Conservation (phyloP, 2,888 invertebrate genomes). For the Portevinia maculata region DNA sequence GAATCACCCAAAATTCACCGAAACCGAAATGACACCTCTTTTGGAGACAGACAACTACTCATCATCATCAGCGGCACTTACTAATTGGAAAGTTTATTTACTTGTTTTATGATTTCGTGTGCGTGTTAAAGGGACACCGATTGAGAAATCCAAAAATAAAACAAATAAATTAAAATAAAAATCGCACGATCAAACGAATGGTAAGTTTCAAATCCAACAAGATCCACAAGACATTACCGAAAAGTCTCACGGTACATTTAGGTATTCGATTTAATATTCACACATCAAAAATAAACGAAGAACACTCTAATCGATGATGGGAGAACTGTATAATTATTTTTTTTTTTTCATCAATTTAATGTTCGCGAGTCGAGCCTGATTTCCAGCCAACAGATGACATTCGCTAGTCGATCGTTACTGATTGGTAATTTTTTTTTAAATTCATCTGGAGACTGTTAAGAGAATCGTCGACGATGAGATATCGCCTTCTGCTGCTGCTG, state of each 20-base stretch:
- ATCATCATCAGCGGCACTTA: conserved; percentile 40
- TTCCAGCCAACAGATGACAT: conserved; percentile 57
- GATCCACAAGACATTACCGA: conserved; percentile 14
- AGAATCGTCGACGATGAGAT: conserved; percentile 30
- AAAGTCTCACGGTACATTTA: conserved; percentile 12
- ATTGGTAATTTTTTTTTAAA: conserved; percentile 53
- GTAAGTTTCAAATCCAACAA: conserved; percentile 16
- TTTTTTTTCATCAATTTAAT: background rate
- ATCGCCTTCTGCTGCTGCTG: conserved; percentile 37
- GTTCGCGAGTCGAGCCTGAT: conserved; percentile 33
- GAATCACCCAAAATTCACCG: conserved; percentile 52
- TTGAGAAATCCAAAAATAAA: conserved; percentile 44
- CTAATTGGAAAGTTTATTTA: conserved; percentile 69
- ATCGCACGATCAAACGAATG: conserved; percentile 36
- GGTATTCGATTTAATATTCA: background rate
- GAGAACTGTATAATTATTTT: conserved; percentile 13
- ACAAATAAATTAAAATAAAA: conserved; percentile 34
- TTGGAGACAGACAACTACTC: background rate
- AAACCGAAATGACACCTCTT: conserved; percentile 51
- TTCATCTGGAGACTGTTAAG: conserved; percentile 55
- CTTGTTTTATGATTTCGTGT: conserved; percentile 38
- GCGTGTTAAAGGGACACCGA: conserved; percentile 52
- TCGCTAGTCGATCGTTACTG: conserved; percentile 65
- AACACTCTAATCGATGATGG: conserved; percentile 8
- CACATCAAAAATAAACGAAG: conserved; percentile 5